A percentile compares a stretch with the other conserved stretches of the same genome.
Evolutionary conservation across 2,888 invertebrate species (phyloP).

Genomic region (Eupithecia abbreviata): DNA sequence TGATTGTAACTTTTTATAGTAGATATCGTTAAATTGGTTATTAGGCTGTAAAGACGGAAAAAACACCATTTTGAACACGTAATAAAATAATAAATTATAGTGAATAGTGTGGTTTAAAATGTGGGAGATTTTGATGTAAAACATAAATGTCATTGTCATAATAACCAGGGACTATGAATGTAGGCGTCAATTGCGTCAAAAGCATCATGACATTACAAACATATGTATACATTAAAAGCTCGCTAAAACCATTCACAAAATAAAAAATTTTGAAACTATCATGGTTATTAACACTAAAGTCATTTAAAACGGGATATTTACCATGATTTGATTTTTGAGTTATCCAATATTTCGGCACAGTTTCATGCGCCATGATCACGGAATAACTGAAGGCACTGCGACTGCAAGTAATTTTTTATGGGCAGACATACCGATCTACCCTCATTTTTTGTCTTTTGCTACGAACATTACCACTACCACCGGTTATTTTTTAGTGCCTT

Average conservation of each 20-base stretch:
- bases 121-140: constrained; percentile 26
- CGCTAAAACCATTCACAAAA: not conserved
- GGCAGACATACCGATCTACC: no score
- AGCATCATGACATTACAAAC: not conserved
- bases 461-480: no score
- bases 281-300: no score
- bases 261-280: no score
- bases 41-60: constrained; percentile 45
- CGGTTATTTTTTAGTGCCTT: no score
- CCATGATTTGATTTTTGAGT: no score
- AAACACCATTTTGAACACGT: constrained; percentile 42
- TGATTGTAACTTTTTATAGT: constrained; percentile 43
- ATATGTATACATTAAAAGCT: not conserved
- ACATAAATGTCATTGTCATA: constrained; percentile 7
- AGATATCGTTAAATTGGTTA: constrained; percentile 51
- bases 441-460: no score
- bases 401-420: no score
- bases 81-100: constrained; percentile 48
- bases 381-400: no score
- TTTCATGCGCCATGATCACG: no score
- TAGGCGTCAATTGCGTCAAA: not conserved
- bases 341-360: no score
- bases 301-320: no score
- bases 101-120: constrained; percentile 22
- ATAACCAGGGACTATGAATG: not conserved